phyloP scores from a whole-genome alignment of 2,888 invertebrate species.

The Cosmia pyralina region DNA sequence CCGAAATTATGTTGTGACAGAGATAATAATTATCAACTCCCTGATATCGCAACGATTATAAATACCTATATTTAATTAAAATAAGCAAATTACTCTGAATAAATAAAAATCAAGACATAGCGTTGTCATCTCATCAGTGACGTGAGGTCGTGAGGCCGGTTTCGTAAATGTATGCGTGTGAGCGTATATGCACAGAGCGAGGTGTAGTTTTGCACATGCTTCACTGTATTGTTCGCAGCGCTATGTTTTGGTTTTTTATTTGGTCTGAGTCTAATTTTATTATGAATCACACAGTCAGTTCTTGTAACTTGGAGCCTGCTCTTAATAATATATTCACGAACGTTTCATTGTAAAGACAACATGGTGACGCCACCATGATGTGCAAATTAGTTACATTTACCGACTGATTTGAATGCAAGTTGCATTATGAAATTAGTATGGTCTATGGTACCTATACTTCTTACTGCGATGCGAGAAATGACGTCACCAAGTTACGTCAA shows the following conservation, averaged over 20 bases:
- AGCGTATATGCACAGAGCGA: too few species aligned
- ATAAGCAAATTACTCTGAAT: background rate
- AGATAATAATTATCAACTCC: background rate
- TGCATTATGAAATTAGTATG: constrained; percentile 55
- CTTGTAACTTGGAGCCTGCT: constrained; percentile 43
- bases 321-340: constrained; percentile 60
- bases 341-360: constrained; percentile 56
- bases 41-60: background rate
- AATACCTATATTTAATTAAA: background rate
- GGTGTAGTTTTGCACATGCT: too few species aligned
- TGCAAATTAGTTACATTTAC: constrained; percentile 64
- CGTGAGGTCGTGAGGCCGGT: too few species aligned
- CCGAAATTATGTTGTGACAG: too few species aligned
- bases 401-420: constrained; percentile 55
- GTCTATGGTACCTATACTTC: background rate
- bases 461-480: constrained; percentile 5
- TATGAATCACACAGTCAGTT: constrained; percentile 43
- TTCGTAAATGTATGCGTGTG: too few species aligned
- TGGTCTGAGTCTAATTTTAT: background rate
- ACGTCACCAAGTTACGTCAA: constrained; percentile 47
- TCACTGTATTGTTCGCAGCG: too few species aligned
- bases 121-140: too few species aligned
- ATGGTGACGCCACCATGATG: constrained; percentile 53
- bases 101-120: too few species aligned
- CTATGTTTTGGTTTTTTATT: too few species aligned